Percentiles rank a stretch among this genome's conserved stretches.
phyloP scores from a whole-genome alignment of 2,797 vertebrate species.

The Phalanger gymnotis region DNA sequence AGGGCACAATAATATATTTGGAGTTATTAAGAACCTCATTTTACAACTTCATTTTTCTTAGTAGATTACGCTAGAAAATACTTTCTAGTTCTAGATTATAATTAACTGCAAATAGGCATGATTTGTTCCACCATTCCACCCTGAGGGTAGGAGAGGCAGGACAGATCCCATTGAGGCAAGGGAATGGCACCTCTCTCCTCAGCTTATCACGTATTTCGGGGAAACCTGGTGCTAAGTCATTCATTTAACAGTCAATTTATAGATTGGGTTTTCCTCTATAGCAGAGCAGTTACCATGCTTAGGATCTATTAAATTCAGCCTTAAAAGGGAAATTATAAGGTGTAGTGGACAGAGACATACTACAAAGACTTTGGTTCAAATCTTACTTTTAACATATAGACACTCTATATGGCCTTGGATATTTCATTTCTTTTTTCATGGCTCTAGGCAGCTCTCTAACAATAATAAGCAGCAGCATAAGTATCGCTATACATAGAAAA shows the following conservation, averaged over 20 bases:
- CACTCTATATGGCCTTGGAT: not conserved
- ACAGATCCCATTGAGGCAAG: not conserved
- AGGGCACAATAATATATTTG: not conserved
- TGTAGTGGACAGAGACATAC: not conserved
- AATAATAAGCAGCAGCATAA: not conserved
- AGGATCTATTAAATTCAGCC: not conserved
- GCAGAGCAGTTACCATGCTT: not conserved
- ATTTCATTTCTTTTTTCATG: not conserved
- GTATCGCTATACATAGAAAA: not conserved
- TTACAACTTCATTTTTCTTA: not conserved
- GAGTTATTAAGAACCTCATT: not conserved
- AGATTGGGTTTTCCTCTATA: not conserved
- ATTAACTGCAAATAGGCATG: not conserved
- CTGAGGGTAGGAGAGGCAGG: not conserved
- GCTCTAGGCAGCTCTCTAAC: not conserved
- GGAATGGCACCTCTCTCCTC: not conserved
- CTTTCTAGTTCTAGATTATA: slow-evolving; percentile 29
- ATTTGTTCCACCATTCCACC: not conserved
- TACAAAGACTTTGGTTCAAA: not conserved
- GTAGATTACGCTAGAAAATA: not conserved
- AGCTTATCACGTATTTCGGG: not conserved
- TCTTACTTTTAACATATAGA: not conserved
- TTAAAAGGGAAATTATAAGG: not conserved
- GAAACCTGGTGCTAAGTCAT: not conserved
- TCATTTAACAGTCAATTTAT: not conserved